phyloP scores from a whole-genome alignment of 2,797 vertebrate genomes.

The Orientallactaga sibirica region DNA sequence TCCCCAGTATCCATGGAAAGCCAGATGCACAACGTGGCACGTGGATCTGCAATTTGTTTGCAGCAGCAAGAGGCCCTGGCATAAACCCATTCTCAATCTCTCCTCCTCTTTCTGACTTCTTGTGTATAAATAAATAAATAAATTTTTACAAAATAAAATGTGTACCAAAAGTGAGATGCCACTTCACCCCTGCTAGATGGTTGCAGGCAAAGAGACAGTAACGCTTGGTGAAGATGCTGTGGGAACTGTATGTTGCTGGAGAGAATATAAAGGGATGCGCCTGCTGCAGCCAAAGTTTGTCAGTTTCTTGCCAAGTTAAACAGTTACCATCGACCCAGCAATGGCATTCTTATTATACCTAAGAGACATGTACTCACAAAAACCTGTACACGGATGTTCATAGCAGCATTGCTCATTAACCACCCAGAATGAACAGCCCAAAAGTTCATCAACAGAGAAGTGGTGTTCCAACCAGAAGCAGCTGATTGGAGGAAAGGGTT shows the following conservation, averaged over 20 bases:
- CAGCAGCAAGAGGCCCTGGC: too few relatives aligned
- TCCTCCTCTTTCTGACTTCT: too few relatives aligned
- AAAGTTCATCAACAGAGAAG: too few relatives aligned
- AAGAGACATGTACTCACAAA: not conserved
- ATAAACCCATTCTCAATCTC: too few relatives aligned
- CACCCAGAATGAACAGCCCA: not conserved
- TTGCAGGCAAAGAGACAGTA: not conserved
- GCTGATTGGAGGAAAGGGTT: too few relatives aligned
- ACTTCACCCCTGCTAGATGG: not conserved
- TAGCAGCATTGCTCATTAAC: not conserved
- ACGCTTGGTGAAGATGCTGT: not conserved
- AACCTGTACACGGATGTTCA: not conserved
- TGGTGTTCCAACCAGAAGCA: too few relatives aligned
- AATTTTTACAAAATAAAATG: too few relatives aligned
- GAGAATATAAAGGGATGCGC: not conserved
- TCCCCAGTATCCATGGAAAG: too few relatives aligned
- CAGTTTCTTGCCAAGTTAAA: not conserved
- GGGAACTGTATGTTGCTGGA: not conserved
- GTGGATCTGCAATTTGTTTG: too few relatives aligned
- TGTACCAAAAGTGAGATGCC: not conserved
- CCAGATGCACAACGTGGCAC: too few relatives aligned
- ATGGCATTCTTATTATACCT: not conserved
- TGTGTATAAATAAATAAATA: too few relatives aligned
- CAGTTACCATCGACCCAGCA: not conserved
- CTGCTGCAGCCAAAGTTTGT: not conserved